Percentiles rank a stretch among this genome's conserved stretches.
Conservation (phyloP, 2,113 vertebrate genomes). For the Lipophrys pholis region DNA sequence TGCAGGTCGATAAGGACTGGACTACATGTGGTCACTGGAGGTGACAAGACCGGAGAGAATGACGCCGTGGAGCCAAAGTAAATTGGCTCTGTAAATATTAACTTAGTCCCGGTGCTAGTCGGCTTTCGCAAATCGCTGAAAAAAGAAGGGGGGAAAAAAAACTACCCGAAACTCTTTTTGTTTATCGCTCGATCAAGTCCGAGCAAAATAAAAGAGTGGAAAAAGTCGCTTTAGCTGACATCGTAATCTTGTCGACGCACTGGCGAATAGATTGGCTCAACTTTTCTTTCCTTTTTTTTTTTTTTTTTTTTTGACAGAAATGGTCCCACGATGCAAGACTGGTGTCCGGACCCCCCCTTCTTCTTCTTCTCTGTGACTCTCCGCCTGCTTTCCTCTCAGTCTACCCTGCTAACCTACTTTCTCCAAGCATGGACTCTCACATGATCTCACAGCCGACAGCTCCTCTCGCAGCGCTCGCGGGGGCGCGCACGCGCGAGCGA, state of each 20-base stretch:
- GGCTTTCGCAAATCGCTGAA: conserved; percentile 16
- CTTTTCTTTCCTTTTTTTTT: conserved; percentile 21
- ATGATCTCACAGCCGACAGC: conserved; percentile 81
- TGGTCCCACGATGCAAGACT: conserved; percentile 65
- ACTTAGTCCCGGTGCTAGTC: conserved; percentile 54
- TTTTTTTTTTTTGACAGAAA: conserved; percentile 44
- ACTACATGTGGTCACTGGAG: conserved; percentile 69
- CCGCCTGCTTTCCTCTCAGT: conserved; percentile 77
- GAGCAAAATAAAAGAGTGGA: conserved; percentile 48
- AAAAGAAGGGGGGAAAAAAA: background rate
- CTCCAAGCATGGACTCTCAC: conserved; percentile 84
- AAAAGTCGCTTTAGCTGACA: conserved; percentile 59
- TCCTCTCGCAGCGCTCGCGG: conserved; percentile 68
- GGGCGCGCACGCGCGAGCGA: conserved; percentile 71
- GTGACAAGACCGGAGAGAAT: conserved; percentile 26
- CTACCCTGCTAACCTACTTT: conserved; percentile 86
- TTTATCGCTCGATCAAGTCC: conserved; percentile 71
- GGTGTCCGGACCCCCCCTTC: conserved; percentile 51
- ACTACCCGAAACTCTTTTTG: conserved; percentile 39
- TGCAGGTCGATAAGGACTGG: conserved; percentile 33
- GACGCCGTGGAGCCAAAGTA: conserved; percentile 16
- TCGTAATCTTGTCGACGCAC: conserved; percentile 40
- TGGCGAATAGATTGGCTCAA: conserved; percentile 23
- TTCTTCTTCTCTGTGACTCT: conserved; percentile 53
- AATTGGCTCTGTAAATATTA: conserved; percentile 50